These are phyloP conservation scores for Caligus rogercresseyi DNA, from an alignment of 1,140 invertebrate genomes.

Conservation along the genomic window DNA sequence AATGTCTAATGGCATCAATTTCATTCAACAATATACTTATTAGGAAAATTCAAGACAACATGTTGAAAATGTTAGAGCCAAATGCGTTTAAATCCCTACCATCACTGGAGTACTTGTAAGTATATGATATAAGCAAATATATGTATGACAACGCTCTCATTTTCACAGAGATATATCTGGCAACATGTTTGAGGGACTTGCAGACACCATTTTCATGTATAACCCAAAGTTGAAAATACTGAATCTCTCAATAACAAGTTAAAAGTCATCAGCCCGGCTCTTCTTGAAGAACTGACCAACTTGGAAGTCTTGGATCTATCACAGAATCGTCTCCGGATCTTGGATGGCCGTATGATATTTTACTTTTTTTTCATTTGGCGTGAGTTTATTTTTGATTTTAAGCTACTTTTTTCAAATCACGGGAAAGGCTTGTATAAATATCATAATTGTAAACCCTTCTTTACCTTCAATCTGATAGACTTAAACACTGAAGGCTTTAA, in stretches of 20 bases:
- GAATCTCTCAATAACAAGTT: neutral
- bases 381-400: no score
- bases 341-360: neutral
- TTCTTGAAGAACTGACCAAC: neutral
- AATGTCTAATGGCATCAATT: neutral
- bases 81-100: neutral
- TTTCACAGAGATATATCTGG: neutral
- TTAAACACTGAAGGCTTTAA: no score
- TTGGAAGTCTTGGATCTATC: neutral
- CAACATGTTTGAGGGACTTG: neutral
- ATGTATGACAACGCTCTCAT: neutral
- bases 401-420: no score
- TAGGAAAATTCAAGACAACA: neutral
- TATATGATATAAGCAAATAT: neutral
- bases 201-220: neutral
- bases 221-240: neutral
- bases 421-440: no score
- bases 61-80: neutral
- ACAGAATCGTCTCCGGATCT: neutral
- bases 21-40: no score
- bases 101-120: neutral
- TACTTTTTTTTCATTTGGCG: no score
- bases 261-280: neutral
- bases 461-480: no score
- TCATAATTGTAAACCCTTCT: no score